Base-by-base conservation (phyloP, 2,797 vertebrate genomes). In the Silurus lanzhouensis region DNA sequence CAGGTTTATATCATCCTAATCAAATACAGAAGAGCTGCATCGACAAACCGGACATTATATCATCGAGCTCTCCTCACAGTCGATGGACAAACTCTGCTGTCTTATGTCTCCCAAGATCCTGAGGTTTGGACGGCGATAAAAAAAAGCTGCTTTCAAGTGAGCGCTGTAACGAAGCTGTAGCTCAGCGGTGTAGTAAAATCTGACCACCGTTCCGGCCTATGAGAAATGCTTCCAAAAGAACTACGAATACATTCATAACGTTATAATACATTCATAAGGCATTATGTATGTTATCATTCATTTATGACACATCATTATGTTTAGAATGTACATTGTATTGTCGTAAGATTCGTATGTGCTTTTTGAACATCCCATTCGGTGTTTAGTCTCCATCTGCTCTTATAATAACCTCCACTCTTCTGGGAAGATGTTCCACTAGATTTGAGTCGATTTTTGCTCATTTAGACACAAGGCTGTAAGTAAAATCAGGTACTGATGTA, bases 1-100 rank as follows among this genome's bases (percentile, higher is more conserved):
- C 67, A 82, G 80, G 70, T 68, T 88, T 87, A 86, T 87, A 87
- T 86, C 64, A 78, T 52, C 68, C 70, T 84, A 75, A 89, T 91
- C 84, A 88, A 89, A 90, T 86, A 85, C 66, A 84, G 83, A 86
- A 68, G 68, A 83, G 13, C 20, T n/a, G 68, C 9, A 64, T 25
- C 17, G 78, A 86, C 81, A 82, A 74, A 68, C 17, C 38, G 82
- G 60, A 44, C 71, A 84, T 87, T 88, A 86, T 74, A 85, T 52
- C 75, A 61, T 63, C 58, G 55, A 52, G 14, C 85, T 89, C 82
- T 87, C 82, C 86, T 81, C 86, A 88, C 85, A 72, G 87, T 89
- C 83, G 72, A 88, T 85, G 70, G 68, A 19, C 27, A 15, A 82
- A 79, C 77, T 68, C 71, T 52, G 80, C 20, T 27, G 60, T 68